Evolutionary conservation across 2,797 vertebrate species (phyloP).

Genomic region (Pseudochromis fuscus): DNA sequence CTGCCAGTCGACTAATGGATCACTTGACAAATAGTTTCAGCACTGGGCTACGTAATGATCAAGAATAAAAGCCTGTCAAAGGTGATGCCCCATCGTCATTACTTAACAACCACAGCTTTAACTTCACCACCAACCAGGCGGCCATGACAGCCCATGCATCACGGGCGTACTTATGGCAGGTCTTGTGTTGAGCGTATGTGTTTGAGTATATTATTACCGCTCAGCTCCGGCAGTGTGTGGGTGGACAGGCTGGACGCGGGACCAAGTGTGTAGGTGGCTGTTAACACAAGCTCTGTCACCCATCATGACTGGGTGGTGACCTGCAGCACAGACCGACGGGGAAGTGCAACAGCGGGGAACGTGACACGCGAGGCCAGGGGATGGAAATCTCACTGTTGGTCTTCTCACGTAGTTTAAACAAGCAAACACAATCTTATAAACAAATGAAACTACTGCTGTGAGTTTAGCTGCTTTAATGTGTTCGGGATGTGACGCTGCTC

Average conservation of each 20-base stretch:
- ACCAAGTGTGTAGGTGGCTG: conserved; percentile 74
- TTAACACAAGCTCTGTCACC: conserved; percentile 74
- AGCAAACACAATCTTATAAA: not conserved
- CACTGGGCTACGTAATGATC: not conserved
- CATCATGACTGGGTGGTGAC: conserved; percentile 69
- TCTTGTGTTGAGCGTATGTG: conserved; percentile 49
- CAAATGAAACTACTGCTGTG: not conserved
- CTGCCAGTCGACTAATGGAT: not conserved
- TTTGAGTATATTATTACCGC: conserved; percentile 66
- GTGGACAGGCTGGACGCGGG: conserved; percentile 59
- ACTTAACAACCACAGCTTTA: conserved; percentile 38
- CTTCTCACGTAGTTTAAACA: conserved; percentile 14
- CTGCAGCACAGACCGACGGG: conserved; percentile 53
- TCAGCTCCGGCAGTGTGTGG: conserved; percentile 65
- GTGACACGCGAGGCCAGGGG: conserved; percentile 10
- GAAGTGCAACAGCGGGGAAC: conserved; percentile 42
- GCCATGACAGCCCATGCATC: conserved; percentile 74
- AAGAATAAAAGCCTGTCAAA: conserved; percentile 42
- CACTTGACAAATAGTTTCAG: conserved; percentile 1
- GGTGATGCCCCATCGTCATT: conserved; percentile 38
- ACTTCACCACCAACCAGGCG: conserved; percentile 53
- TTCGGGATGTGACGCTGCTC: conserved; percentile 13
- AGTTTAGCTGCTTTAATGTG: conserved; percentile 23
- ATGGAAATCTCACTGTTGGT: conserved; percentile 15
- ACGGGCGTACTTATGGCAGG: conserved; percentile 67